phyloP scores from a whole-genome alignment of 2,113 vertebrate genomes.

The Bufo gargarizans region DNA sequence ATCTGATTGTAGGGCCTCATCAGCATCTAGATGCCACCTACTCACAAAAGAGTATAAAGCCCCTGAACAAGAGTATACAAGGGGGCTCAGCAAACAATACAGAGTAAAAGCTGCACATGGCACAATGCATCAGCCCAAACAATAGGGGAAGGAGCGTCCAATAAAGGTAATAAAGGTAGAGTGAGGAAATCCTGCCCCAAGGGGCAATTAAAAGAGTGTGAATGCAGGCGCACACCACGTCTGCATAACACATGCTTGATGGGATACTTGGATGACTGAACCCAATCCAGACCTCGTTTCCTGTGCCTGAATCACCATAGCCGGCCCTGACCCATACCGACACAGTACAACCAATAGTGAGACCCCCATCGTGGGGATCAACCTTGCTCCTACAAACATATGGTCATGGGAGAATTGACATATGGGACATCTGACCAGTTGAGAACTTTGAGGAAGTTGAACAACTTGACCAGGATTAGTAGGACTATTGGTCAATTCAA shows the following conservation, averaged over 20 bases:
- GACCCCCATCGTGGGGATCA: too few species aligned
- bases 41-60: slow-evolving; percentile 10
- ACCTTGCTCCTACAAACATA: too few species aligned
- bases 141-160: slow-evolving; percentile 16
- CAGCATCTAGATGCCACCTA: not conserved
- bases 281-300: slow-evolving; percentile 1
- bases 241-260: not conserved
- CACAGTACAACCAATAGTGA: not conserved
- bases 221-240: not conserved
- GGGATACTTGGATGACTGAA: slow-evolving; percentile 1
- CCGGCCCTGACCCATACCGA: not conserved
- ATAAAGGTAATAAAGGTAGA: slow-evolving; percentile 6
- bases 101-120: slow-evolving; percentile 7
- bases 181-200: slow-evolving; percentile 23
- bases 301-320: slow-evolving; percentile 17
- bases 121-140: slow-evolving; percentile 21
- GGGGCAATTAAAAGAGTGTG: slow-evolving; percentile 8
- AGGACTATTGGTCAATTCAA: not conserved
- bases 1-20: not conserved
- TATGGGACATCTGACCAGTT: too few species aligned
- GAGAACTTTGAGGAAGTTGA: too few species aligned
- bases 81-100: slow-evolving; percentile 1
- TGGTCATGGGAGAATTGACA: too few species aligned
- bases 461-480: not conserved
- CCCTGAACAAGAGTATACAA: not conserved